Base-by-base conservation (phyloP, 2,113 vertebrate genomes). In the Nothoprocta pentlandii region DNA sequence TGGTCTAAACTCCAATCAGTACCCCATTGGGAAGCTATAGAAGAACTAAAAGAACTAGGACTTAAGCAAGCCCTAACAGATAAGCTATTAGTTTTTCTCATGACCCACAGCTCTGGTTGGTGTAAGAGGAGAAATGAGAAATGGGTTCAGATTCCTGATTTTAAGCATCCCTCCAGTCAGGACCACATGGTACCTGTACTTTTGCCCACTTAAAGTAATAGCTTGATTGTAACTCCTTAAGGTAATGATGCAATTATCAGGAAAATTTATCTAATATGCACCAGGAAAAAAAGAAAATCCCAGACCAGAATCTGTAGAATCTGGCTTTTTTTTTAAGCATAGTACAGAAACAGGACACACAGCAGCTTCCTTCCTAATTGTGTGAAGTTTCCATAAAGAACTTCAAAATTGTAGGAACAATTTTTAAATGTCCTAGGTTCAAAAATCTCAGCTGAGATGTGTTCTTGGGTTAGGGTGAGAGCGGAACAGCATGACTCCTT, bases 101-200 rank as follows among this genome's bases (percentile, higher is more conserved):
- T 51, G 23, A 22, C 47, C 9, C 6, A 36, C 34, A 36, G 23
- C 34, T 53, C n/a, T 54, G 10, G 25, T 20, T 36, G 46, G 16
- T 28, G 23, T 53, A 71, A 34, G 34, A 54, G 8, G n/a, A 16
- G 36, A 36, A 36, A 17, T 16, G 25, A 8, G 49, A 25, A 36
- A 54, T 39, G 25, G 16, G 12, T 54, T 71, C 49, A 54, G 34
- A 25, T 53, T 30, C 69, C 69, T 54, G 25, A 71, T 63, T 13
- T 12, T 9, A 51, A 54, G 15, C 32, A 36, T 70, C 14, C 16
- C 23, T 53, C 34, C 34, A 13, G 16, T 36, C 34, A 71, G 9
- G 16, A 14, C 11, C 26, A 14, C 25, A 7, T 5, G 5, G 75
- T 71, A 16, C 7, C 5, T 1, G 0, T 49, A 54, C 71, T 62